Evolutionary conservation across 2,888 invertebrate genomes (phyloP), one percentile per base, ranked within the genome.

Genomic region (Polydrusus pterygomalis): DNA sequence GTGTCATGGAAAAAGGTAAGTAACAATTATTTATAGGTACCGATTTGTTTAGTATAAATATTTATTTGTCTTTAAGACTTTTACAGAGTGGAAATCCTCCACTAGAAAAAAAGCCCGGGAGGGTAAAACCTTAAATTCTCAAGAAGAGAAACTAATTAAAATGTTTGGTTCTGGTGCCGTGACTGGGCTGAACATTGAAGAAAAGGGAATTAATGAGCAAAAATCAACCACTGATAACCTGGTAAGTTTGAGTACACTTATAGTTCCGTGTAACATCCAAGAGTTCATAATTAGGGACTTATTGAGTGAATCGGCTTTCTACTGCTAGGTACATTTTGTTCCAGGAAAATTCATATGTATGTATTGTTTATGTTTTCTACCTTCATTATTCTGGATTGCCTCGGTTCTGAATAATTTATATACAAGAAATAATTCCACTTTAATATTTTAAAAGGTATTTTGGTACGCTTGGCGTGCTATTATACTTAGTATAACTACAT

Each of bases 1-100:
- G 45, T n/a, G n/a, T 13, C 45, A n/a, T 45, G 45, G 45, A 45
- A 45, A 45, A 45, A 45, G 45, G 45, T 45, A 45, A 40, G 25
- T 25, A 25, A 25, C 40, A 40, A 11, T 40, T 11, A 9, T 40
- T 40, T 40, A 40, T 40, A 40, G 40, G 40, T 40, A 40, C 40
- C 40, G 40, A 40, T 40, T 40, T 40, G 40, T 40, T 11, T 40
- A 45, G 45, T n/a, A 13, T 6, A 45, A 11, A n/a, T 6, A 45
- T 45, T 45, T n/a, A n/a, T 45, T 45, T n/a, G 45, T n/a, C 45
- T 45, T 45, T 45, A 13, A 45, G 45, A n/a, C n/a, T 13, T 45
- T 45, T 45, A 45, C 45, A 45, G 45, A 45, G n/a, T 45, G 45
- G 45, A 45, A 45, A n/a, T 45, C 45, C n/a, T n/a, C 13, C 6